Conservation (phyloP, 2,113 vertebrate species). For the Martes martes region DNA sequence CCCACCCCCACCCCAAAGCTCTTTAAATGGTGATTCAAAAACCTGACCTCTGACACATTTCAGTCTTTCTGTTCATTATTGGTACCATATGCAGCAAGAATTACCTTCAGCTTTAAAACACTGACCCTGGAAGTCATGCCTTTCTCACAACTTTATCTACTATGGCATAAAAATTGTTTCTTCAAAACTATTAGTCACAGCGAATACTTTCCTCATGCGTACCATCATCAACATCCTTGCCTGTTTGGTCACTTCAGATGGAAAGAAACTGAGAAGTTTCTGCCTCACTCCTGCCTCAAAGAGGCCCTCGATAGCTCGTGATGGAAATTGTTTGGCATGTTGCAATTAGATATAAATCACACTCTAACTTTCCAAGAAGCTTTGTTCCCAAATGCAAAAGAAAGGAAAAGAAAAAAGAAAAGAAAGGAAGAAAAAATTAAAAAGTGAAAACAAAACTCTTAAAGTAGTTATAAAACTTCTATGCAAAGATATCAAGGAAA, state of each 20-base stretch:
- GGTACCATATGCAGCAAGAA: conserved; percentile 15
- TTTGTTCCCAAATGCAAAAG: neutral
- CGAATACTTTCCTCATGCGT: neutral
- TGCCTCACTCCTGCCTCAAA: neutral
- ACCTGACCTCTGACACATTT: neutral
- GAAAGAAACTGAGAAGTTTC: neutral
- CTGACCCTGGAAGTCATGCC: neutral
- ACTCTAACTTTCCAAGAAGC: neutral
- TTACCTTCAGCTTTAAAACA: neutral
- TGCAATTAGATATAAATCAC: neutral
- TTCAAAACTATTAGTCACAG: conserved; percentile 16
- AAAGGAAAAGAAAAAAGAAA: neutral
- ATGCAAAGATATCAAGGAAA: neutral
- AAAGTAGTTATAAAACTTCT: neutral
- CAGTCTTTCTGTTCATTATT: neutral
- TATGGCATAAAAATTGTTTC: neutral
- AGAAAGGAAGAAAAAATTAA: neutral
- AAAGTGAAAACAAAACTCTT: neutral
- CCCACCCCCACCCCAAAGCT: neutral
- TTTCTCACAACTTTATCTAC: conserved; percentile 24
- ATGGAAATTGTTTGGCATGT: neutral
- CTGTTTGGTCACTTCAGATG: neutral
- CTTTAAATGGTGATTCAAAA: neutral
- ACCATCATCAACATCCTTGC: neutral
- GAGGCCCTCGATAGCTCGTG: neutral